Evolutionary conservation across 1,140 invertebrate genomes (phyloP).

Genomic region (Drosophila serrata): DNA sequence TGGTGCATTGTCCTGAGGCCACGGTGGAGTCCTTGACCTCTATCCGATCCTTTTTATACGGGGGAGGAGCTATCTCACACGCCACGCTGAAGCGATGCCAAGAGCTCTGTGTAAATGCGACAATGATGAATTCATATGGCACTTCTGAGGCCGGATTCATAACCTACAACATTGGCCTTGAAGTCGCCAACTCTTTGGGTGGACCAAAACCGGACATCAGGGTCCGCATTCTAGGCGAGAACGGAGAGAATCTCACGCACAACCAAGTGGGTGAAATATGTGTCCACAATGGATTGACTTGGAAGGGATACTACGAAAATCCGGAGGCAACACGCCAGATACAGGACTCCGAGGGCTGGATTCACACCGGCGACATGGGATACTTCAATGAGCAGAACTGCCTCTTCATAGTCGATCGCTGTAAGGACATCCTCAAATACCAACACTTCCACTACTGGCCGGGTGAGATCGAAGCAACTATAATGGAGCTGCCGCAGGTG

Average conservation of each 20-base stretch:
- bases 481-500: slow-evolving; percentile 44
- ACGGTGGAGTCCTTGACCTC: slow-evolving; percentile 31
- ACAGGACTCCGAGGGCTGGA: slow-evolving; percentile 89
- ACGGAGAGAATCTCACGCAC: slow-evolving; percentile 8
- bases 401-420: slow-evolving; percentile 89
- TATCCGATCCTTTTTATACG: slow-evolving; percentile 30
- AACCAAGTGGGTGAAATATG: slow-evolving; percentile 84
- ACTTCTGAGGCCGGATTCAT: slow-evolving; percentile 53
- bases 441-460: slow-evolving; percentile 77
- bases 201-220: slow-evolving; percentile 30
- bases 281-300: slow-evolving; percentile 63
- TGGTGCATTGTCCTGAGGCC: slow-evolving; percentile 38
- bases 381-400: slow-evolving; percentile 89
- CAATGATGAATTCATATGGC: slow-evolving; percentile 20
- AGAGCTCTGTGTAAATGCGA: neutral
- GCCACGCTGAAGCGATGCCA: neutral
- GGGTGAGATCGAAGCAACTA: slow-evolving; percentile 60
- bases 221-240: slow-evolving; percentile 60
- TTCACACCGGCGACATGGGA: slow-evolving; percentile 90
- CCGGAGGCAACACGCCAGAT: slow-evolving; percentile 51
- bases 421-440: slow-evolving; percentile 93
- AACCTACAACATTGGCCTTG: slow-evolving; percentile 34
- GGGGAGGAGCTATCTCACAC: slow-evolving; percentile 23
- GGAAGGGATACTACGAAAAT: slow-evolving; percentile 85
- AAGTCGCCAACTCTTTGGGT: slow-evolving; percentile 33